Evolutionary conservation across 1,140 invertebrate species (phyloP).

Genomic region (Leptoteleia sp.): DNA sequence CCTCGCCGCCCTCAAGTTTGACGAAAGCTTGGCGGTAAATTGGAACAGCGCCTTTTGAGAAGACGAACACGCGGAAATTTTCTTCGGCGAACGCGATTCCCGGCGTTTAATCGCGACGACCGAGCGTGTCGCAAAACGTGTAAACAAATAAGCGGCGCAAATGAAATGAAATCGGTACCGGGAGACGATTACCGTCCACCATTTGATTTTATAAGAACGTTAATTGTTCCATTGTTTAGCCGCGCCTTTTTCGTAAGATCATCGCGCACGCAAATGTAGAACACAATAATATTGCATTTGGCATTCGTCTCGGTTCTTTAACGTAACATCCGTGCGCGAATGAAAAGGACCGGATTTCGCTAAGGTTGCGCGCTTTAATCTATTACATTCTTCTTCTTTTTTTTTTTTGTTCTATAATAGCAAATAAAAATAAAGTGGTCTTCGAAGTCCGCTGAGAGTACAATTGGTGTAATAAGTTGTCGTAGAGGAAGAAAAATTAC

Average conservation of each 20-base stretch:
- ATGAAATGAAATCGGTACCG: slow-evolving; percentile 50
- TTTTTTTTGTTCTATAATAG: slow-evolving; percentile 12
- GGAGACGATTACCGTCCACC: slow-evolving; percentile 41
- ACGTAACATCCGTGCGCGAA: slow-evolving; percentile 52
- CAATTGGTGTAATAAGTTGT: too few species aligned
- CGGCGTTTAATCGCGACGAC: slow-evolving; percentile 37
- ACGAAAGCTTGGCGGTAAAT: too few species aligned
- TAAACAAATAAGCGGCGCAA: slow-evolving; percentile 50
- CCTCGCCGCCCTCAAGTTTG: too few species aligned
- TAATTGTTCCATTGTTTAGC: slow-evolving; percentile 63
- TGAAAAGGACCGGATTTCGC: slow-evolving; percentile 45
- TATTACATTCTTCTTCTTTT: too few species aligned
- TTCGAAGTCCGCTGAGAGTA: too few species aligned
- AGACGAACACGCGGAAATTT: too few species aligned
- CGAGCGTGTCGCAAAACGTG: slow-evolving; percentile 33
- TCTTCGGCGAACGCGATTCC: too few species aligned
- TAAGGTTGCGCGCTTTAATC: slow-evolving; percentile 27
- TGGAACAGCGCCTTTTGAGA: too few species aligned
- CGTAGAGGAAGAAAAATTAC: slow-evolving; percentile 13
- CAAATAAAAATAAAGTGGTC: too few species aligned
- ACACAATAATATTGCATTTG: slow-evolving; percentile 59
- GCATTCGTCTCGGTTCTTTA: slow-evolving; percentile 59
- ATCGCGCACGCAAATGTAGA: slow-evolving; percentile 61
- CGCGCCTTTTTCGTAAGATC: slow-evolving; percentile 61
- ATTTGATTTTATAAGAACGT: slow-evolving; percentile 46